A percentile compares a stretch with the other conserved stretches of the same genome.
These are phyloP conservation scores for Glossophaga mutica DNA, from an alignment of 2,797 vertebrate species.

Conservation along the genomic window DNA sequence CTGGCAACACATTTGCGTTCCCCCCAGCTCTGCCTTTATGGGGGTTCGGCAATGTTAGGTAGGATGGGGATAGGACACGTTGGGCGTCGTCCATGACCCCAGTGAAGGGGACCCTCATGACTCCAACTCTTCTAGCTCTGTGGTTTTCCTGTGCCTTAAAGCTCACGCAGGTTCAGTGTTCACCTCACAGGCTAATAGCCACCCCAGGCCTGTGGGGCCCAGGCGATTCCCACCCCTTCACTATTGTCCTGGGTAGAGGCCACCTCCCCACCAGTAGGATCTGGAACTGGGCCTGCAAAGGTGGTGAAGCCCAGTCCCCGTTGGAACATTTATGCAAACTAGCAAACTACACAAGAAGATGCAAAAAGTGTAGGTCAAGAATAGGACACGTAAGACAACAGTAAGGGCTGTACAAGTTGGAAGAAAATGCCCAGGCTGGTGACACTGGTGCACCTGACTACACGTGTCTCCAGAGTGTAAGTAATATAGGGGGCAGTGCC, in stretches of 20 bases:
- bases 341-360: background rate
- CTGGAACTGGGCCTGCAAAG: background rate
- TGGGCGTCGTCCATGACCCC: background rate
- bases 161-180: accelerated
- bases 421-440: background rate
- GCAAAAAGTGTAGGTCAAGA: background rate
- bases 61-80: background rate
- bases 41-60: background rate
- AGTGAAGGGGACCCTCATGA: background rate
- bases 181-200: background rate
- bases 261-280: background rate
- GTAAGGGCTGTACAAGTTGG: background rate
- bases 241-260: background rate
- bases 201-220: background rate
- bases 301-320: background rate
- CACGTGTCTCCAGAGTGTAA: background rate
- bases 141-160: background rate
- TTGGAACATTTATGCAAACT: background rate
- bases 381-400: background rate
- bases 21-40: background rate
- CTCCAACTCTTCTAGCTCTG: background rate
- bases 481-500: background rate
- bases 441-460: background rate
- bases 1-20: background rate
- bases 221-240: no score